Base-by-base conservation (phyloP, 1,140 invertebrate species). In the Apis dorsata region DNA sequence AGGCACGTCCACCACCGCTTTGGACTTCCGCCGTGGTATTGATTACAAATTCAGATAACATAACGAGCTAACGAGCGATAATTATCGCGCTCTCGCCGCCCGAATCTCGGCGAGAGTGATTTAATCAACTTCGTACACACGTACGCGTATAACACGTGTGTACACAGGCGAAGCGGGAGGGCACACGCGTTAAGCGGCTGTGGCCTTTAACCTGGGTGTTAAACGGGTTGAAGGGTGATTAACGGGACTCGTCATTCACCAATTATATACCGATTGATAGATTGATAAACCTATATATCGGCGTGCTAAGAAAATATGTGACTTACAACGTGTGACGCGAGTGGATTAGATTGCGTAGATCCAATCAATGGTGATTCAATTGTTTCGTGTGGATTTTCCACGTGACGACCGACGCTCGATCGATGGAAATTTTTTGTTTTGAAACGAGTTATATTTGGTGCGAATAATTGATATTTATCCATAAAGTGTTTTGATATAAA, bases 11-110 rank as follows among this genome's bases (percentile, higher is more conserved):
- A 51, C 17, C 60, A 51, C 66, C 63, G 60, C 63, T 69, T 79
- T 72, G 65, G 66, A 68, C 80, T 85, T 87, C 75, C 81, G 60
- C 63, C 63, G 74, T 60, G 75, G 81, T 90, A 89, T 91, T 87
- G 88, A 91, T 91, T 90, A 89, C 88, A 84, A 85, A 90, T 90
- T 89, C 85, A 89, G 89, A 91, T 91, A 88, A 86, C 86, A 88
- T 88, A 90, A 89, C 83, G 73, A 83, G 81, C 88, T 91, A 90
- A 89, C 90, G 87, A 89, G 88, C 88, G 83, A 90, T 90, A 90
- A 90, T 90, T 90, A 90, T 90, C 88, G 82, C 85, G 72, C 80
- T 84, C 86, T 63, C 24, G 34, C 72, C 71, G 69, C 62, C 73
- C 76, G 75, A 85, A 90, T 89, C 79, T 88, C 81, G 51, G 74